phyloP scores from a whole-genome alignment of 2,113 vertebrate species.

The Neolamprologus devosi region DNA sequence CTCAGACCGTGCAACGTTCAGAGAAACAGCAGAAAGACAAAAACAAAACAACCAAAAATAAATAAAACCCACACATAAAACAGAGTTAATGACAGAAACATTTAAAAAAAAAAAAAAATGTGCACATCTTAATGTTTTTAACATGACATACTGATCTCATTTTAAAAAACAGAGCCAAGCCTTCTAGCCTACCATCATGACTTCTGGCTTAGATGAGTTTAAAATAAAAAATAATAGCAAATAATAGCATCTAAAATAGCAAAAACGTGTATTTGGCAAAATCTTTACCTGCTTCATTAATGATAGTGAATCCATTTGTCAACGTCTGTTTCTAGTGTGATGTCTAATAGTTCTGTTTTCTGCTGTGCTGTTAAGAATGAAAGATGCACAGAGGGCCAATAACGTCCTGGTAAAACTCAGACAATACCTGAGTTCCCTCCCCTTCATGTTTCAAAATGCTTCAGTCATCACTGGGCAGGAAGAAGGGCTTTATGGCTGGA shows the following conservation, averaged over 20 bases:
- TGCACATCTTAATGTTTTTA: not conserved
- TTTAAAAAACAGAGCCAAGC: not conserved
- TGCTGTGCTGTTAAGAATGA: conserved; percentile 50
- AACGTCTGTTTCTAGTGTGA: not conserved
- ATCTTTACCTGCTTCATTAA: not conserved
- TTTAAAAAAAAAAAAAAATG: not conserved
- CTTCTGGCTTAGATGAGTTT: not conserved
- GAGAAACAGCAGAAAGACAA: not conserved
- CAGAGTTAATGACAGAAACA: not conserved
- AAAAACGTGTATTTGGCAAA: not conserved
- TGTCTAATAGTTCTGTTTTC: not conserved
- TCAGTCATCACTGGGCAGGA: conserved; percentile 89
- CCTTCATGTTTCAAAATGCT: conserved; percentile 85
- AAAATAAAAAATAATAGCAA: not conserved
- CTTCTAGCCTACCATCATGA: not conserved
- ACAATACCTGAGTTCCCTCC: conserved; percentile 78
- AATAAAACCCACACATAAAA: not conserved
- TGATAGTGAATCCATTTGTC: not conserved
- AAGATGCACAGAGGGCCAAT: conserved; percentile 73
- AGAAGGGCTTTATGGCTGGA: conserved; percentile 94
- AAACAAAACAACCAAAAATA: not conserved
- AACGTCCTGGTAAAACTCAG: conserved; percentile 75
- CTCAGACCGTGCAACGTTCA: not conserved
- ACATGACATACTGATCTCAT: not conserved
- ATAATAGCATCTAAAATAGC: not conserved